phyloP scores from a whole-genome alignment of 2,797 vertebrate species.

The Geotrypetes seraphini region DNA sequence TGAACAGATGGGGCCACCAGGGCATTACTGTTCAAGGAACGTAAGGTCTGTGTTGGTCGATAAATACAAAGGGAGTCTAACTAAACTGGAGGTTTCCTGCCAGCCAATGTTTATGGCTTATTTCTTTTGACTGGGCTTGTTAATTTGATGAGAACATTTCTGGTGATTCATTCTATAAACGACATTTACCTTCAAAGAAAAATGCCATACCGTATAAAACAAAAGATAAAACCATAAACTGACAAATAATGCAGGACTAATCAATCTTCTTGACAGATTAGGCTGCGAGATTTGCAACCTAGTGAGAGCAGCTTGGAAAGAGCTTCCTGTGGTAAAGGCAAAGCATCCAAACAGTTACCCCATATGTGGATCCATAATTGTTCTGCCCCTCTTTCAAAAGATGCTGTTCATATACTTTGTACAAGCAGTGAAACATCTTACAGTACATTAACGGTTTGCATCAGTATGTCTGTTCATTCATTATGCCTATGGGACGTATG shows the following conservation, averaged over 20 bases:
- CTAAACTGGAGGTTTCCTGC: too few species aligned
- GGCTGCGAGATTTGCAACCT: conserved; percentile 26
- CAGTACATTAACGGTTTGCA: too few species aligned
- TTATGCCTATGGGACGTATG: too few species aligned
- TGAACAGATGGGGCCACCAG: too few species aligned
- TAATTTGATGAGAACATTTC: conserved; percentile 39
- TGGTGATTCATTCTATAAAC: conserved; percentile 18
- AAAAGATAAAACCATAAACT: conserved; percentile 43
- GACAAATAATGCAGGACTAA: conserved; percentile 37
- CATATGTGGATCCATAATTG: conserved; percentile 3
- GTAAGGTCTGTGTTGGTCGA: too few species aligned
- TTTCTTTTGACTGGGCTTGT: not conserved
- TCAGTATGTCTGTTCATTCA: too few species aligned
- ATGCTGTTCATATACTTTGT: too few species aligned
- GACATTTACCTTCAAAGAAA: conserved; percentile 8
- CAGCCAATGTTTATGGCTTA: not conserved
- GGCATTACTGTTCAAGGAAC: too few species aligned
- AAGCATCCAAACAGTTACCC: conserved; percentile 11
- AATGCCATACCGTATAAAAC: conserved; percentile 41
- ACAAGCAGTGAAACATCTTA: too few species aligned
- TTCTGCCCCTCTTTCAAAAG: conserved; percentile 1
- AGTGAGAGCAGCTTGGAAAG: conserved; percentile 19
- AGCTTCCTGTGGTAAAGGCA: conserved; percentile 5
- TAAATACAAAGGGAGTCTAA: too few species aligned
- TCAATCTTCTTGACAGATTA: conserved; percentile 36